Evolutionary conservation across 2,888 invertebrate genomes (phyloP), one percentile per base, ranked within the genome.

Genomic region (Nesidiocoris tenuis): DNA sequence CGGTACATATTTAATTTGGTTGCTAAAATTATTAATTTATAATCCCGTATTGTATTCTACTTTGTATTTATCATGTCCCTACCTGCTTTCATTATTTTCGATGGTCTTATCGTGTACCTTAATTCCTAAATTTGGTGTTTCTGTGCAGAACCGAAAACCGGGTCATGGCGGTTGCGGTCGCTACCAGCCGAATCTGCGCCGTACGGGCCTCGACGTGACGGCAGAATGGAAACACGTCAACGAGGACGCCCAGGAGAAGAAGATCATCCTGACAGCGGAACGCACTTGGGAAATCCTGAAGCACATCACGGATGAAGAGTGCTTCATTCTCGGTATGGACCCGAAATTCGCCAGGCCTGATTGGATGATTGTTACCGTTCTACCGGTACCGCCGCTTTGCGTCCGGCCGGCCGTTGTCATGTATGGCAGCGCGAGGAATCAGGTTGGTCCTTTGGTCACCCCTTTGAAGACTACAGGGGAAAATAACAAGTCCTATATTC

Each of bases 151-250:
- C 79, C 89, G 87, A 80, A 89, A 88, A 83, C 88, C 88, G 80
- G 88, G 89, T 16, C 96, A 98, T 83, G 97, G 98, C 71, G 99
- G 99, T 82, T 99, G 99, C 85, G 99, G 99, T 81, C 90, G 98
- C 80, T 98, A 96, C 82, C 99, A 99, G 83, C 99, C 99, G 0
- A 94, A 91, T 74, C 93, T 98, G 70, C 87, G 94, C 77, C 86
- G 97, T 76, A 88, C 90, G 55, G 98, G 98, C 0, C 86, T 99
- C 61, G 98, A 99, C 81, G 86, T 99, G 59, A 90, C 92, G 0
- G 98, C 98, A 0, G 98, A 99, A 85, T 99, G 99, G 99, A 99
- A 96, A 85, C 93, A 98, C 84, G 90, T 95, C 0, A 99, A 99
- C 85, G 99, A 99, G 86, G 98, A 99, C 82, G 93, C 96, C 3